Base-by-base conservation (phyloP, 2,113 vertebrate genomes). In the Lanius collurio region DNA sequence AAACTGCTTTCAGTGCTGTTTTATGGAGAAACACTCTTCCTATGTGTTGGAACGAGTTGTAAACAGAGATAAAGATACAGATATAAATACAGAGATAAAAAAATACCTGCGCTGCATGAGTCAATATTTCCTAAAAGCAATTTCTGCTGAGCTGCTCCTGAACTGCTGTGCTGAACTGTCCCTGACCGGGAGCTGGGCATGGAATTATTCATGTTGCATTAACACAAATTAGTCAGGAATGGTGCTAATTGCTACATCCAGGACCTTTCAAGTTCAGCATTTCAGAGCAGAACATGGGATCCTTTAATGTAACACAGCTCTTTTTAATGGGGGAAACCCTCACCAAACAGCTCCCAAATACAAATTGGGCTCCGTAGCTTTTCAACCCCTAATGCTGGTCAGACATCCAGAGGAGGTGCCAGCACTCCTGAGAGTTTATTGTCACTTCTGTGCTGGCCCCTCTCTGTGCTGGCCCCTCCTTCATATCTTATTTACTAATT, bases 201-300 rank as follows among this genome's bases (percentile, higher is more conserved):
- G 5, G 52, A 89, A 79, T 75, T 35, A 76, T 35, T 78, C 62
- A 42, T 2, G 23, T 41, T 30, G 16, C 30, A 50, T 80, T 75
- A n/a, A 10, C 28, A 18, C 24, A 50, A 4, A 6, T 47, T 10
- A 59, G 11, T 28, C 62, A 82, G 70, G 31, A 90, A 49, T 4
- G 22, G 16, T n/a, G 85, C 20, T 75, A 71, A 91, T 75, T 71
- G 35, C 44, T 52, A 8, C 46, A 49, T 23, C 70, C 63, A 44
- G 57, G 31, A 56, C 19, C 10, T 50, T 87, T 68, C 2, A n/a
- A 56, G 4, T 49, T 33, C 2, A 28, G 22, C 41, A 10, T 76
- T 90, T 79, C 47, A 0, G 0, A 31, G 27, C 33, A n/a, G 1
- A 39, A 11, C 6, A 3, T 3, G 49, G 39, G 23, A 42, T 35